Evolutionary conservation across 2,113 vertebrate genomes (phyloP).

Genomic region (Platichthys stellatus): DNA sequence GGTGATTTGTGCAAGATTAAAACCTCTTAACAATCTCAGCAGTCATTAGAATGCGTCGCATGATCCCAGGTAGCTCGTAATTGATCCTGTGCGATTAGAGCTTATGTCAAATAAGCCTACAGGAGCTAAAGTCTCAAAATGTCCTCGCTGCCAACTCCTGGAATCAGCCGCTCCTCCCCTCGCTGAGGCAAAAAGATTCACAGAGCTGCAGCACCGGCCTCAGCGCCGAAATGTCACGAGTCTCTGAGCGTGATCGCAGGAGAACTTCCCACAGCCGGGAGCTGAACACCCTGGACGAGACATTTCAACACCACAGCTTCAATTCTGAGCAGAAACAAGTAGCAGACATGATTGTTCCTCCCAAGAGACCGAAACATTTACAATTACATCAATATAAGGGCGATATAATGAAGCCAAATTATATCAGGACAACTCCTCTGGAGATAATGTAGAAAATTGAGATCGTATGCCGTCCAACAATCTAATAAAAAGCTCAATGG

Average conservation of each 20-base stretch:
- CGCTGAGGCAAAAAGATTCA: conserved; percentile 28
- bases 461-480: background rate
- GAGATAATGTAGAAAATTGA: conserved; percentile 23
- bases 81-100: conserved; percentile 54
- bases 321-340: background rate
- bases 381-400: background rate
- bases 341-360: no score
- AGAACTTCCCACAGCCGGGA: conserved; percentile 18
- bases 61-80: conserved; percentile 56
- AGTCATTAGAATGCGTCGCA: conserved; percentile 38
- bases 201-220: conserved; percentile 37
- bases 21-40: conserved; percentile 28
- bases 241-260: conserved; percentile 37
- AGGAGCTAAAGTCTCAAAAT: conserved; percentile 42
- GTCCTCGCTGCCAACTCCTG: conserved; percentile 31
- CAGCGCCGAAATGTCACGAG: conserved; percentile 42
- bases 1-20: conserved; percentile 47
- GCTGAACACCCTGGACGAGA: no score
- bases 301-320: no score
- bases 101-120: conserved; percentile 49
- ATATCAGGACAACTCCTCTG: conserved; percentile 11
- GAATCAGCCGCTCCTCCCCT: conserved; percentile 1
- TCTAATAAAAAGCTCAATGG: conserved; percentile 17
- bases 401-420: conserved; percentile 3
- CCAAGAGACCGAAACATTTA: background rate